A percentile compares a stretch with the other conserved stretches of the same genome.
Evolutionary conservation across 1,140 invertebrate genomes (phyloP).

Genomic region (Copidosoma floridanum): DNA sequence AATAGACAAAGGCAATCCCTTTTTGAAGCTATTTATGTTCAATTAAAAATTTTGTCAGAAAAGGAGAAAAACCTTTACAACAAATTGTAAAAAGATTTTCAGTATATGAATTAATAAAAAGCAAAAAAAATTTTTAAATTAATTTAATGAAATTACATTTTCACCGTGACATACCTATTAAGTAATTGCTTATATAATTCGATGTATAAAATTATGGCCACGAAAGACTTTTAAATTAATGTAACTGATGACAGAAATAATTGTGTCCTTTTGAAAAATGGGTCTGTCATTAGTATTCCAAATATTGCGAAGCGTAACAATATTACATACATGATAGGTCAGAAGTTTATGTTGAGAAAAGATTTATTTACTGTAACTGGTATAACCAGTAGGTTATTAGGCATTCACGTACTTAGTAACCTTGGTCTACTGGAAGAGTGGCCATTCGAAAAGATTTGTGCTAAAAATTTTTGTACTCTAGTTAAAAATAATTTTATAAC

Average conservation of each 20-base stretch:
- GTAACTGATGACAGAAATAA: not conserved
- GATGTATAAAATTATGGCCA: not conserved
- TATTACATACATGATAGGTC: not conserved
- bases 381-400: not conserved
- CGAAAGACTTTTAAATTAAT: conserved; percentile 1
- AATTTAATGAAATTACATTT: not conserved
- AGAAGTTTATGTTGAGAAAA: not conserved
- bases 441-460: no score
- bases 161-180: not conserved
- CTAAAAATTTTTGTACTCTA: no score
- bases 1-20: conserved; percentile 20
- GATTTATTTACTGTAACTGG: not conserved
- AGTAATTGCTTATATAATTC: not conserved
- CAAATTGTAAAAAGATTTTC: not conserved
- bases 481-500: no score
- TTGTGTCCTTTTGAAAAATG: not conserved
- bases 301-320: not conserved
- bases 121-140: not conserved
- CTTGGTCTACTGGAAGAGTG: not conserved
- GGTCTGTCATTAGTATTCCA: not conserved
- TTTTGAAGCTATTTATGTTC: conserved; percentile 1
- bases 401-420: not conserved
- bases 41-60: not conserved
- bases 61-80: conserved; percentile 2
- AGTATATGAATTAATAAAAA: not conserved